These are phyloP conservation scores for Mya arenaria DNA, from an alignment of 1,140 invertebrate species.

Conservation along the genomic window DNA sequence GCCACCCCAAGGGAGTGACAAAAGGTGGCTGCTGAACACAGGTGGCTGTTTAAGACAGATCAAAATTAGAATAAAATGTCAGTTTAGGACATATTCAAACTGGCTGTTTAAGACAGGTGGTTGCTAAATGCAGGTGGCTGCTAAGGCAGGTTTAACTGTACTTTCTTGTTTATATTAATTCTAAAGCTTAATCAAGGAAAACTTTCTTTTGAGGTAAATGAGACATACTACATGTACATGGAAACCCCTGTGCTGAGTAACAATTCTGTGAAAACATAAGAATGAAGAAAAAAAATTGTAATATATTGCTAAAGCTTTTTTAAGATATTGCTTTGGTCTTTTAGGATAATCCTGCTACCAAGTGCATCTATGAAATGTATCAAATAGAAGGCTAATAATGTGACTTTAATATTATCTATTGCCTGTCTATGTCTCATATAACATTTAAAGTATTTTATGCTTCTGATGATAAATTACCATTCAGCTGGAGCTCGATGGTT, in stretches of 20 bases:
- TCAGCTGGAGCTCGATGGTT: neutral
- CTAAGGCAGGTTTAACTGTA: slow-evolving; percentile 23
- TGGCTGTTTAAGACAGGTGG: slow-evolving; percentile 27
- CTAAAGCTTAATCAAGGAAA: slow-evolving; percentile 16
- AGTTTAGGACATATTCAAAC: slow-evolving; percentile 8
- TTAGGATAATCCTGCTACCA: slow-evolving; percentile 12
- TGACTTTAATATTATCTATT: slow-evolving; percentile 19
- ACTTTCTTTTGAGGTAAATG: slow-evolving; percentile 15
- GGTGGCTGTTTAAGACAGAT: slow-evolving; percentile 16
- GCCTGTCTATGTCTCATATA: neutral
- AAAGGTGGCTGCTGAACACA: slow-evolving; percentile 22
- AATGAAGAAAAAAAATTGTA: no score
- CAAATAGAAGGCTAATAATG: no score
- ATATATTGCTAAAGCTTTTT: no score
- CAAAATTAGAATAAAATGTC: slow-evolving; percentile 13
- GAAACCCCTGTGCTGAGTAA: no score
- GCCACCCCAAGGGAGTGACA: neutral
- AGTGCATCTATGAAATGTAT: neutral
- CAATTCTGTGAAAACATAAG: no score
- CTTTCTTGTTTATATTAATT: slow-evolving; percentile 16
- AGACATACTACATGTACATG: no score
- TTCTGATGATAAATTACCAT: slow-evolving; percentile 17
- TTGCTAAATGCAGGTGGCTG: slow-evolving; percentile 1
- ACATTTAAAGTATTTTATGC: no score
- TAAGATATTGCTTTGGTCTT: slow-evolving; percentile 18